A percentile compares a stretch with the other conserved stretches of the same genome.
These are phyloP conservation scores for Parazoanthus darwini DNA, from an alignment of 92 coral and sea anemone genomes.

Conservation along the genomic window DNA sequence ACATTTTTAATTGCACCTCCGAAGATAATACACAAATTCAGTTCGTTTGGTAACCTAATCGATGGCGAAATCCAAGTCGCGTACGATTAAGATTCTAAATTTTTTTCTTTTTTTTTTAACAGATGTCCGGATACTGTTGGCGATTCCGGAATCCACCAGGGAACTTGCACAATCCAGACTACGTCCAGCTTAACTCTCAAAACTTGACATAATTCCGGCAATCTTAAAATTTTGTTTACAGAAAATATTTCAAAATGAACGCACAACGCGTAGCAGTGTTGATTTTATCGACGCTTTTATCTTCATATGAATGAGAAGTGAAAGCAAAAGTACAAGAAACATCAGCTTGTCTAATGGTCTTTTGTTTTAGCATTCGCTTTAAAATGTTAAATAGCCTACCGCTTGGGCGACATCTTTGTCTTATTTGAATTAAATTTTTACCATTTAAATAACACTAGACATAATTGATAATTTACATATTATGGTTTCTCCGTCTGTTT, in stretches of 20 bases:
- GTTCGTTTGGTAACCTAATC: background rate
- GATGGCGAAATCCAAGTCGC: background rate
- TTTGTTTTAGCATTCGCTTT: background rate
- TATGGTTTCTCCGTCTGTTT: background rate
- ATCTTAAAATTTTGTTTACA: background rate
- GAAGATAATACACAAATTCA: background rate
- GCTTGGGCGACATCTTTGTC: background rate
- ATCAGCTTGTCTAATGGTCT: background rate
- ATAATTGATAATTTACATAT: background rate
- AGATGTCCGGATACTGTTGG: background rate
- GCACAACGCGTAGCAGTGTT: background rate
- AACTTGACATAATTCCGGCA: constrained; percentile 31
- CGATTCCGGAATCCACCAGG: constrained; percentile 27
- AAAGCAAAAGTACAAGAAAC: background rate
- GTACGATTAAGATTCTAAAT: background rate
- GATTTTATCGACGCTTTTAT: background rate
- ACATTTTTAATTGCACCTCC: constrained; percentile 48
- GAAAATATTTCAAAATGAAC: background rate
- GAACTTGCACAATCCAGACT: constrained; percentile 19
- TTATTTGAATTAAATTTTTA: background rate
- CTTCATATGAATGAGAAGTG: background rate
- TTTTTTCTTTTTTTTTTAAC: background rate
- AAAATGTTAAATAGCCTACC: background rate
- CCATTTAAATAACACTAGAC: background rate
- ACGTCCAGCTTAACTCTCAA: constrained; percentile 1